Evolutionary conservation across 2,888 invertebrate species (phyloP).

Genomic region (Helobdella robusta): DNA sequence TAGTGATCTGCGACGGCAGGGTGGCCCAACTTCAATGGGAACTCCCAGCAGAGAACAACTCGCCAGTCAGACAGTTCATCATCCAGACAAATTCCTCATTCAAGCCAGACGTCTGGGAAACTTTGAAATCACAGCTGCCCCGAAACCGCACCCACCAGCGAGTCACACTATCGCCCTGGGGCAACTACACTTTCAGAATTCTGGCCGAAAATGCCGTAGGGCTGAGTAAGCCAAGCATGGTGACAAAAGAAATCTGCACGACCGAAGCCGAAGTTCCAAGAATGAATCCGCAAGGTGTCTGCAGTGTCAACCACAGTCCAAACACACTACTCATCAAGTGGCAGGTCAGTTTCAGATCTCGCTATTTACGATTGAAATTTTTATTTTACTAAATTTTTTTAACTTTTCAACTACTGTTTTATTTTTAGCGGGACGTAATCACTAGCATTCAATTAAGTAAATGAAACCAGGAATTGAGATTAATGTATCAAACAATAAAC

Average conservation of each 20-base stretch:
- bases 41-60: slow-evolving; percentile 33
- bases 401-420: no score
- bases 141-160: slow-evolving; percentile 33
- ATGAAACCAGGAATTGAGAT: no score
- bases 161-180: slow-evolving; percentile 36
- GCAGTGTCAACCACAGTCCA: slow-evolving; percentile 33
- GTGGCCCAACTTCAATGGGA: slow-evolving; percentile 35
- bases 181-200: slow-evolving; percentile 35
- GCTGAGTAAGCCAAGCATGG: slow-evolving; percentile 29
- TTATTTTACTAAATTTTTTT: no score
- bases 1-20: slow-evolving; percentile 32
- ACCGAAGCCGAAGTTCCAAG: slow-evolving; percentile 34
- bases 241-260: slow-evolving; percentile 26
- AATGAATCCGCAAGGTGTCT: slow-evolving; percentile 34
- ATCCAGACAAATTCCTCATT: slow-evolving; percentile 36
- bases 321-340: slow-evolving; percentile 32
- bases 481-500: no score
- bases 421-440: no score
- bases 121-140: slow-evolving; percentile 31
- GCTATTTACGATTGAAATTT: no score
- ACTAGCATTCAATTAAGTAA: no score
- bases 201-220: slow-evolving; percentile 33
- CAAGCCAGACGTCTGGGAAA: slow-evolving; percentile 33
- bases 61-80: slow-evolving; percentile 35
- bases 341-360: no score